Percentiles rank a stretch among this genome's conserved stretches.
Conservation (phyloP, 2,113 vertebrate genomes). For the Oncorhynchus nerka region DNA sequence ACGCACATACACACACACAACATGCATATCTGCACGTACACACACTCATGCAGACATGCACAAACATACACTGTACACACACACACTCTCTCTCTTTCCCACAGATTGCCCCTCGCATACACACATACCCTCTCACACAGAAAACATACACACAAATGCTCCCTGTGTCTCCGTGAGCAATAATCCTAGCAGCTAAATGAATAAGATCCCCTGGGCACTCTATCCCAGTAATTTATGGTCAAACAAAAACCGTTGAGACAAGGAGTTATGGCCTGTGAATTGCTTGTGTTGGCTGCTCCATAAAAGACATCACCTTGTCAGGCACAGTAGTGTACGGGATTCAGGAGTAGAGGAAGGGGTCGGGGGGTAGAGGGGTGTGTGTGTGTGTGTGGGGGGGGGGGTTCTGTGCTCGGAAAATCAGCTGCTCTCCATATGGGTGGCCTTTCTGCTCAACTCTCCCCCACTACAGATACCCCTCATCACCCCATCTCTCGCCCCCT, state of each 20-base stretch:
- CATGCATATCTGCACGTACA: no score
- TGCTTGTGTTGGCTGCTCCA: slow-evolving; percentile 78
- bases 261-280: slow-evolving; percentile 80
- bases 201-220: slow-evolving; percentile 65
- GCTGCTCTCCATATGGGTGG: slow-evolving; percentile 82
- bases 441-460: slow-evolving; percentile 13
- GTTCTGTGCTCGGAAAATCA: slow-evolving; percentile 57
- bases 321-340: slow-evolving; percentile 36
- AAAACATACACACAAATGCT: background rate
- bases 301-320: slow-evolving; percentile 76
- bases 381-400: slow-evolving; percentile 6
- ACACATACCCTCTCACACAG: background rate
- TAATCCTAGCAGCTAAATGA: slow-evolving; percentile 57
- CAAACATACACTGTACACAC: background rate
- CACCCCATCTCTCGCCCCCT: background rate
- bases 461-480: no score
- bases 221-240: slow-evolving; percentile 76
- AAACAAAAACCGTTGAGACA: slow-evolving; percentile 75
- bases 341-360: slow-evolving; percentile 8
- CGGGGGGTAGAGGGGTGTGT: slow-evolving; percentile 8
- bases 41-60: no score
- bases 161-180: slow-evolving; percentile 25
- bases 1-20: no score
- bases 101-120: slow-evolving; percentile 13
- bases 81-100: slow-evolving; percentile 28